phyloP scores from a whole-genome alignment of 2,888 invertebrate species.

The Lucinisca nassula region DNA sequence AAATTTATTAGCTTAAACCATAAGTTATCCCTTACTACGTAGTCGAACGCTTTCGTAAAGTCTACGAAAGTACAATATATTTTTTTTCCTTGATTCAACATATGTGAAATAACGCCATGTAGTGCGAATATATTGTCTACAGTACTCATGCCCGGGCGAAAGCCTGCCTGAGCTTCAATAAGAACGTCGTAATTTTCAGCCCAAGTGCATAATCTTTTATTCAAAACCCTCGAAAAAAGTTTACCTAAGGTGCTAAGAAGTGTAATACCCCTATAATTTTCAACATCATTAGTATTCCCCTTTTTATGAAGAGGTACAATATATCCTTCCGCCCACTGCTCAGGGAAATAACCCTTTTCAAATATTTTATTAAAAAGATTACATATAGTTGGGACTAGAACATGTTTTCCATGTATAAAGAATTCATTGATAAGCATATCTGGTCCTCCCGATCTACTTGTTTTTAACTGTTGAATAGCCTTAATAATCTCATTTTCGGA shows the following conservation, averaged over 20 bases:
- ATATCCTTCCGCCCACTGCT: neutral
- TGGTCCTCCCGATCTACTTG: neutral
- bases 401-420: conserved; percentile 1
- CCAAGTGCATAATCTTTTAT: neutral
- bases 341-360: conserved; percentile 2
- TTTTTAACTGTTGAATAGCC: conserved; percentile 22
- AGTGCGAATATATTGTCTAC: conserved; percentile 35
- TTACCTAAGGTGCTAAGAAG: neutral
- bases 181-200: conserved; percentile 5
- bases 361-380: conserved; percentile 5
- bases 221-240: neutral
- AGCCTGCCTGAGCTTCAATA: conserved; percentile 28
- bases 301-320: conserved; percentile 16
- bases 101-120: conserved; percentile 18
- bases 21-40: neutral
- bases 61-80: conserved; percentile 10
- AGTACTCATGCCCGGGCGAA: conserved; percentile 19
- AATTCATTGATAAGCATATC: conserved; percentile 15
- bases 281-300: neutral
- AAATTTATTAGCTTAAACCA: neutral
- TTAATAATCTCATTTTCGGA: neutral
- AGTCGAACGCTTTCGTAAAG: neutral
- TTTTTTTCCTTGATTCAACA: neutral
- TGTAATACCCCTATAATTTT: conserved; percentile 10
- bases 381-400: neutral